Percentiles rank a stretch among this genome's conserved stretches.
These are phyloP conservation scores for Zoanthus gigantus DNA, from an alignment of 92 coral and sea anemone genomes.

Conservation along the genomic window DNA sequence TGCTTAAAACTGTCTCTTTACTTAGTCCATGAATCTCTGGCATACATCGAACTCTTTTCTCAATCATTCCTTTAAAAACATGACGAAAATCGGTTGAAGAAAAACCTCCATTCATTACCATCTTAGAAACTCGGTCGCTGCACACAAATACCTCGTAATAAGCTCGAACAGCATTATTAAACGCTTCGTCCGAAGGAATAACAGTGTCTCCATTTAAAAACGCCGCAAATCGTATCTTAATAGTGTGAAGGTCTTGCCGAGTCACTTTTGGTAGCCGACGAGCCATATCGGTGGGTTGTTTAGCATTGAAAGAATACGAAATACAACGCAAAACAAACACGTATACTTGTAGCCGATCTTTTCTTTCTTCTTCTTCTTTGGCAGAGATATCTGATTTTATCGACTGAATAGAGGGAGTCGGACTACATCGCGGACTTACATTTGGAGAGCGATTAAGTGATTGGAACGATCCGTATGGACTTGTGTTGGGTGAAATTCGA, in stretches of 20 bases:
- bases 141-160: slow-evolving; percentile 88
- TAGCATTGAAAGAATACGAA: slow-evolving; percentile 92
- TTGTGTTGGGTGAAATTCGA: slow-evolving; percentile 60
- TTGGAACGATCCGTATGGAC: slow-evolving; percentile 70
- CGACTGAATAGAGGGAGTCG: slow-evolving; percentile 83
- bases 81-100: slow-evolving; percentile 96
- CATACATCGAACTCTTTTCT: slow-evolving; percentile 87
- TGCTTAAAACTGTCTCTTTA: slow-evolving; percentile 92
- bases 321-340: slow-evolving; percentile 94
- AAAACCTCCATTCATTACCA: slow-evolving; percentile 92
- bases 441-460: slow-evolving; percentile 66
- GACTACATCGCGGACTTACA: slow-evolving; percentile 63
- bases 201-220: slow-evolving; percentile 87
- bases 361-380: slow-evolving; percentile 86
- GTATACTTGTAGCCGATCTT: slow-evolving; percentile 85
- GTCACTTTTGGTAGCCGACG: slow-evolving; percentile 87
- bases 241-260: slow-evolving; percentile 80
- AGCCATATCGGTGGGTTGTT: slow-evolving; percentile 95
- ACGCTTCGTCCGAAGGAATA: slow-evolving; percentile 94
- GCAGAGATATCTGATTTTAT: slow-evolving; percentile 54
- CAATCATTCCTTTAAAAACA: slow-evolving; percentile 90
- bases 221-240: slow-evolving; percentile 82
- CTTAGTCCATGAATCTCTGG: slow-evolving; percentile 92
- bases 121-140: slow-evolving; percentile 90
- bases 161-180: slow-evolving; percentile 86